Conservation (phyloP, 2,113 vertebrate genomes). For the Gnathonemus echidnorhynchus region DNA sequence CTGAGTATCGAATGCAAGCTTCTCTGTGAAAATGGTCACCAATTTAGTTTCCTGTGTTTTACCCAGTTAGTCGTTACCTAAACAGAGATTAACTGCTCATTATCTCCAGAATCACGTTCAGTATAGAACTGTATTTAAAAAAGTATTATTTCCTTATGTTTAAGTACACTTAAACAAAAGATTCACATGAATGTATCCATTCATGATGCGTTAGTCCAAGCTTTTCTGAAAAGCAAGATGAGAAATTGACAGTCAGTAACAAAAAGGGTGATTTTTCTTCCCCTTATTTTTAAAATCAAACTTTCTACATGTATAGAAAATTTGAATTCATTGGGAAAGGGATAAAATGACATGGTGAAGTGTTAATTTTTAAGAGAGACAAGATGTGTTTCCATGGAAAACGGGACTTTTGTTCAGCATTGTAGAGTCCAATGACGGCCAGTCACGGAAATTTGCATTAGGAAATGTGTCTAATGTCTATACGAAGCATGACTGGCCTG, state of each 20-base stretch:
- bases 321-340: not conserved
- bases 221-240: constrained; percentile 35
- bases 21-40: not conserved
- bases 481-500: not conserved
- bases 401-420: not conserved
- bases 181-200: constrained; percentile 10
- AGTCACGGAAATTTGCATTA: not conserved
- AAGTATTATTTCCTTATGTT: constrained; percentile 3
- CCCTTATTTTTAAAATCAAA: constrained; percentile 4
- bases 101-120: not conserved
- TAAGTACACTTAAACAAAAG: constrained; percentile 1
- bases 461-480: not conserved
- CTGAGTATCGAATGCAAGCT: not conserved
- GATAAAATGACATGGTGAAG: not conserved
- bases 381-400: not conserved
- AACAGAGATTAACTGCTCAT: not conserved
- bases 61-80: not conserved
- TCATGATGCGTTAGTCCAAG: not conserved
- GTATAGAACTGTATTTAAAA: constrained; percentile 3
- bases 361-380: not conserved
- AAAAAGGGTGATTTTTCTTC: constrained; percentile 29
- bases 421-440: not conserved
- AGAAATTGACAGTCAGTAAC: constrained; percentile 33
- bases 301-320: not conserved
- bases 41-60: not conserved